phyloP scores from a whole-genome alignment of 2,888 invertebrate genomes.

The Apomyelois bistriatella region DNA sequence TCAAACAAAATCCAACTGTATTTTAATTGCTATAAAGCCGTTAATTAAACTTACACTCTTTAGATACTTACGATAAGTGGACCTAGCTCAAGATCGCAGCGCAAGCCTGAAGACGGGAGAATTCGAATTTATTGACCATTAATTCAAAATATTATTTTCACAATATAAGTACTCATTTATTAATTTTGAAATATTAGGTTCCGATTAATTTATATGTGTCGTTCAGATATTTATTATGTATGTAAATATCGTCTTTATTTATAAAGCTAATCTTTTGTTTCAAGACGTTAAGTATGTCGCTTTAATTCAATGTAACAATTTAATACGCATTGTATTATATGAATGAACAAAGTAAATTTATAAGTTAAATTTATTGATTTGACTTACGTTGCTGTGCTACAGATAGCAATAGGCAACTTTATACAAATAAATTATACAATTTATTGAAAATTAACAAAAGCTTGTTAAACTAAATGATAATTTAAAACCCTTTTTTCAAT shows the following conservation, averaged over 20 bases:
- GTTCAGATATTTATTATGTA: conserved; percentile 80
- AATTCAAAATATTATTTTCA: conserved; percentile 81
- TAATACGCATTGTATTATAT: background rate
- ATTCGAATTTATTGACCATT: conserved; percentile 81
- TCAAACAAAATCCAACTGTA: conserved; percentile 59
- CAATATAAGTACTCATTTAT: conserved; percentile 81
- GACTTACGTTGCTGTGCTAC: too few species aligned
- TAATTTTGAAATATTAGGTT: conserved; percentile 81
- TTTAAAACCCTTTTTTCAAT: too few species aligned
- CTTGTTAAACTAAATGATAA: too few species aligned
- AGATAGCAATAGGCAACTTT: too few species aligned
- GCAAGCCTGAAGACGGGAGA: conserved; percentile 79
- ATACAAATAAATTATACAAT: too few species aligned
- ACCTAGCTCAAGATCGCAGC: conserved; percentile 51
- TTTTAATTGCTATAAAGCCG: conserved; percentile 38
- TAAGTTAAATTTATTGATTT: background rate
- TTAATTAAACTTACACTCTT: conserved; percentile 35
- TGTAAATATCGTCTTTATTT: conserved; percentile 78
- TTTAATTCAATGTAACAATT: conserved; percentile 41
- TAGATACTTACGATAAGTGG: conserved; percentile 35
- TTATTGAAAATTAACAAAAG: too few species aligned
- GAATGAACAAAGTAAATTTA: background rate
- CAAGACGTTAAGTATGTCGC: conserved; percentile 50
- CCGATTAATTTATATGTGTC: conserved; percentile 80
- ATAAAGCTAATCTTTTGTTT: conserved; percentile 73